Conservation (phyloP, 2,888 invertebrate genomes). For the Tipula vernalis region DNA sequence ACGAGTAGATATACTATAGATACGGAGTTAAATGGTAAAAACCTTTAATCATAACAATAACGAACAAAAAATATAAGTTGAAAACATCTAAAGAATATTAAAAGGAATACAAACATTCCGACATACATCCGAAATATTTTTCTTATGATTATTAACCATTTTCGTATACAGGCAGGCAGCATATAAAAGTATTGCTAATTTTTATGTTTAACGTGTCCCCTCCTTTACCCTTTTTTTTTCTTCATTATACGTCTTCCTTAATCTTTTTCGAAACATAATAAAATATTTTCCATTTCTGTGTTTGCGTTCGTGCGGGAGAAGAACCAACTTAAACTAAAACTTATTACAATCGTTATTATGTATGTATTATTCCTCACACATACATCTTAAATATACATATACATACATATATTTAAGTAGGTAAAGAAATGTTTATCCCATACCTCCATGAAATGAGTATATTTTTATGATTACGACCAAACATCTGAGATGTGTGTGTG, state of each 20-base stretch:
- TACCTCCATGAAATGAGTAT: background rate
- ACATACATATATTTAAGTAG: background rate
- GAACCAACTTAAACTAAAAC: background rate
- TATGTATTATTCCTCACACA: background rate
- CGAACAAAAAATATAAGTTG: background rate
- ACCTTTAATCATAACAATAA: conserved; percentile 4
- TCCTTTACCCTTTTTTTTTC: background rate
- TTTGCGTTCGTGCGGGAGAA: background rate
- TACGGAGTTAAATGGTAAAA: background rate
- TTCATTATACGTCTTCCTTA: background rate
- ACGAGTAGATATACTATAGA: background rate
- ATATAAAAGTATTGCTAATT: background rate
- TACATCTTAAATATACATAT: background rate
- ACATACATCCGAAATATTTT: background rate
- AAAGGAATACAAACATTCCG: background rate
- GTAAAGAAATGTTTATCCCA: background rate
- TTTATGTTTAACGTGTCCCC: background rate
- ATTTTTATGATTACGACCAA: background rate
- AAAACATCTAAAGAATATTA: background rate
- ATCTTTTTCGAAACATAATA: background rate
- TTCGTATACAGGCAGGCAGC: background rate
- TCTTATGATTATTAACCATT: background rate
- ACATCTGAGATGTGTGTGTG: background rate
- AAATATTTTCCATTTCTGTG: background rate
- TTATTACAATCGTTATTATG: background rate